These are phyloP conservation scores for Zaprionus tsacasi DNA, from an alignment of 1,140 invertebrate genomes.

Conservation along the genomic window DNA sequence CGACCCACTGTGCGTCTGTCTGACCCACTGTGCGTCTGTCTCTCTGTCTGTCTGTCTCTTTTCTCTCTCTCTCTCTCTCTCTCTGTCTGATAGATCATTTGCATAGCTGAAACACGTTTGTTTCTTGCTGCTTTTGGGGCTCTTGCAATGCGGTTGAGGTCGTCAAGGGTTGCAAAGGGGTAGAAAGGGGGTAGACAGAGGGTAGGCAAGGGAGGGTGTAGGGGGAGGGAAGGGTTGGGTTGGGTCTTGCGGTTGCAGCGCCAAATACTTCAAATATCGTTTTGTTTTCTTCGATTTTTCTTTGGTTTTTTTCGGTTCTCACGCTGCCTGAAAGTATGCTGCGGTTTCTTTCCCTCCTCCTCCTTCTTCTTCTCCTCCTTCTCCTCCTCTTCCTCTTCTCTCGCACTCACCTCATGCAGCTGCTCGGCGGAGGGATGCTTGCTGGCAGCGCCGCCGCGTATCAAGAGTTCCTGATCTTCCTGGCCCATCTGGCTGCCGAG, in stretches of 20 bases:
- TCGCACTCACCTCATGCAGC: slow-evolving; percentile 73
- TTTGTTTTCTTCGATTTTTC: slow-evolving; percentile 17
- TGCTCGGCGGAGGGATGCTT: slow-evolving; percentile 75
- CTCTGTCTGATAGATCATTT: slow-evolving; percentile 19
- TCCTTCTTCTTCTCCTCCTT: too few relatives aligned
- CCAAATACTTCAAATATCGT: slow-evolving; percentile 9
- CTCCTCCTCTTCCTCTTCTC: neutral
- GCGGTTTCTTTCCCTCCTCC: neutral
- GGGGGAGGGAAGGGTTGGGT: neutral
- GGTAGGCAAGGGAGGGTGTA: too few relatives aligned
- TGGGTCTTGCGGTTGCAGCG: neutral
- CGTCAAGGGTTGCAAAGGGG: neutral
- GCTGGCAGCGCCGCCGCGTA: slow-evolving; percentile 70
- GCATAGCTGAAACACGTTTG: slow-evolving; percentile 2
- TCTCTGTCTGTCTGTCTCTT: slow-evolving; percentile 2
- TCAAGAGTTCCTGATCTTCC: slow-evolving; percentile 79
- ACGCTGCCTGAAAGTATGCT: slow-evolving; percentile 55
- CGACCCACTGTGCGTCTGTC: slow-evolving; percentile 21
- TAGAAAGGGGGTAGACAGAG: too few relatives aligned
- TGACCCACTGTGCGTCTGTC: neutral
- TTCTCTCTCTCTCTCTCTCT: neutral
- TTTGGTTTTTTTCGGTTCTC: slow-evolving; percentile 36
- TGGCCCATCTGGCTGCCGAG: slow-evolving; percentile 62
- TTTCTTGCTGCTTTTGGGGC: slow-evolving; percentile 26
- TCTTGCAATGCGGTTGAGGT: slow-evolving; percentile 52